Base-by-base conservation (phyloP, 2,113 vertebrate species). In the Polyodon spathula region DNA sequence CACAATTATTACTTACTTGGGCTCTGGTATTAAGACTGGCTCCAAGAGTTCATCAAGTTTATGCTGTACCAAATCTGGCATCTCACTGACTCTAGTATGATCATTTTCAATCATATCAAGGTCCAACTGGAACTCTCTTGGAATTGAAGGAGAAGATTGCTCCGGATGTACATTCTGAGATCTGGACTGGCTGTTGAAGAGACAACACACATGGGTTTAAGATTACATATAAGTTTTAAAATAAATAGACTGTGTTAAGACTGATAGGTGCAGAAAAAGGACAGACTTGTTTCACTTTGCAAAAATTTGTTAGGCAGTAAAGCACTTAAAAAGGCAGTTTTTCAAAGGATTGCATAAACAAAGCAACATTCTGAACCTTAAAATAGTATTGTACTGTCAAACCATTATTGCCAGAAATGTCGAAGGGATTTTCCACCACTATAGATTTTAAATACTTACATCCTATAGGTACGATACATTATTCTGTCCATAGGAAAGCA, bases 401-500 rank as follows among this genome's bases (percentile, higher is more conserved):
- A 27, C 27, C 27, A 3, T 27, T 27, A 1, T 27, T 27, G 27
- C 27, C 27, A 27, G 27, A 27, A 27, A 27, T 27, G 27, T 27
- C 27, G 3, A 27, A 27, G 3, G 27, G 27, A 27, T 27, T 27
- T 27, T 27, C 27, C 27, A 27, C 27, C 27, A 27, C 27, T 27
- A 27, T 27, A 27, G 27, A 27, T 27, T 27, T 1, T 27, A 27
- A 27, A 87, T 99, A 99, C 96, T 99, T 93, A 99, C 96, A 98
- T 99, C 87, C 93, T 97, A 88, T 99, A 99, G 77, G 96, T 98
- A 88, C 95, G 94, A 95, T 98, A 99, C 94, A 99, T 99, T 89
- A 97, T 91, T 94, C 95, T 99, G 92, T 91, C 94, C 95, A 82
- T 80, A 77, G 27, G 87, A 90, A 87, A 90, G 88, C 92, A 90